Base-by-base conservation (phyloP, 1,140 invertebrate species). In the Pseudomyrmex gracilis region DNA sequence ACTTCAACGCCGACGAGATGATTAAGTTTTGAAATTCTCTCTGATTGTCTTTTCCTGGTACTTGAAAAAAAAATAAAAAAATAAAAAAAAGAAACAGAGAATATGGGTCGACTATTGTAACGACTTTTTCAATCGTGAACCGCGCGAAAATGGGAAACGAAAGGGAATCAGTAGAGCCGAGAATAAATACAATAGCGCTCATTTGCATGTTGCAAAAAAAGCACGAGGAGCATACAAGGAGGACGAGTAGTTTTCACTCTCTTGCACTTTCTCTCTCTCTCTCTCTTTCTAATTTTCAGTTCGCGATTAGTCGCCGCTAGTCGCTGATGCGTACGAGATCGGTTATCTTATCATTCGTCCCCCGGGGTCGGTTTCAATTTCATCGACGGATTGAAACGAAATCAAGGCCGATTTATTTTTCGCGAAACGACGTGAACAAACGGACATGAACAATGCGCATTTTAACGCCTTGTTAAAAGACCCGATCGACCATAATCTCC, bases 131-230 rank as follows among this genome's bases (percentile, higher is more conserved):
- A 12, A 76, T 76, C n/a, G 58, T 1, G 4, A n/a, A 80, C 43
- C 34, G 53, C 34, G 34, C 34, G 20, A 47, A 60, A 70, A 20
- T 9, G 43, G 20, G 5, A 43, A 58, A 71, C 43, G 76, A 78
- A 77, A 77, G 73, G 45, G 73, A 77, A 77, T 77, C 34, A 43
- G 4, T 55, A 45, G 73, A 4, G 61, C 17, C 47, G 22, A 13
- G 60, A 67, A 58, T 47, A 34, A 58, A 20, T 17, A 80, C 76
- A 80, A 71, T 80, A n/a, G 53, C 64, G 15, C 13, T 78, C 76
- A 34, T 57, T 57, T 58, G 22, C 45, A 58, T 53, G 55, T 71
- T 43, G 22, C 53, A 20, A 57, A 58, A 53, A 70, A 71, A 58
- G 43, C 76, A 67, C 24, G 49, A 55, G 63, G 43, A 43, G 57